Base-by-base conservation (phyloP, 2,888 invertebrate genomes). In the Macrophya alboannulata region DNA sequence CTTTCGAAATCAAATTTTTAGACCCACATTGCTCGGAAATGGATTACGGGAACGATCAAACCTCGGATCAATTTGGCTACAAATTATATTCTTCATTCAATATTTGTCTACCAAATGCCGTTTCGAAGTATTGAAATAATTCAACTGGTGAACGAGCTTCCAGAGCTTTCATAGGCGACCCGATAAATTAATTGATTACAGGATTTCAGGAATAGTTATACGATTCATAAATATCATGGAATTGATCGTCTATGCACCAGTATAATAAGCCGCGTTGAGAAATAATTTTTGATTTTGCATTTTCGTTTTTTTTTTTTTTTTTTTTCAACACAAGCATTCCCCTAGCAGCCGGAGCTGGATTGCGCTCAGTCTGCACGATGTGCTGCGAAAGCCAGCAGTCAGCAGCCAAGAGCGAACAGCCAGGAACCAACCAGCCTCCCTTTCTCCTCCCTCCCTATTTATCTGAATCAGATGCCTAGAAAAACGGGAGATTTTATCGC, bases 401-500 rank as follows among this genome's bases (percentile, higher is more conserved):
- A 74, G 43, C 72, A 74, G 45, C 72, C 72, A 77, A 68, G 37
- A 37, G 68, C 37, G 31, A 68, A 68, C 68, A 68, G 68, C 68
- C 15, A 68, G 17, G 17, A 68, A 17, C 68, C 48, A 48, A 48
- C 48, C 1, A 48, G 48, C 15, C 48, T 10, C 31, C 37, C 17
- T 17, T 12, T 31, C 3, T 31, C 1, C 71, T 86, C 87, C 86
- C 85, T 86, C 25, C 86, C 86, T 88, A 88, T 89, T 89, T 89
- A 89, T 88, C 87, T 87, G 87, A 88, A 87, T 89, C 88, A 89
- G 88, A 88, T 86, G 87, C 84, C 89, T 90, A 89, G 89, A 90
- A 90, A 90, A 91, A 90, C 89, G 88, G 87, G 88, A 86, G 90
- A 90, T 92, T 91, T 91, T 91, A 91, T 92, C 91, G 88, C 87